Percentiles rank a stretch among this genome's conserved stretches.
Evolutionary conservation across 1,140 invertebrate genomes (phyloP).

Genomic region (Phymastichus coffea): DNA sequence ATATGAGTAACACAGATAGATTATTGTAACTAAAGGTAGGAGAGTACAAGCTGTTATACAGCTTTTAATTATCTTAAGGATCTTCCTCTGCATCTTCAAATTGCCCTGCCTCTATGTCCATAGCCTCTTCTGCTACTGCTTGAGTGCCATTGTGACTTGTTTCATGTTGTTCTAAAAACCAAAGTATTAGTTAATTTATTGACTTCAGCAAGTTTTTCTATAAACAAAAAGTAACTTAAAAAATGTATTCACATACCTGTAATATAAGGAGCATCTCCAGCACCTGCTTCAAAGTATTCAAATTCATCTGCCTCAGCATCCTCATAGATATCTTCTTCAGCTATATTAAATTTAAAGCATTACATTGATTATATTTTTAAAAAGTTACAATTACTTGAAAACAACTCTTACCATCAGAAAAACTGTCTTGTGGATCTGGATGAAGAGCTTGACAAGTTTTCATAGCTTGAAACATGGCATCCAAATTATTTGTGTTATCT

Average conservation of each 20-base stretch:
- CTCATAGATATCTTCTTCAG: constrained; percentile 56
- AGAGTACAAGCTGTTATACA: constrained; percentile 35
- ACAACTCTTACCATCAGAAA: constrained; percentile 52
- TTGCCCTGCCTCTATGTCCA: constrained; percentile 58
- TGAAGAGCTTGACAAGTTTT: constrained; percentile 68
- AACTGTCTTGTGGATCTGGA: constrained; percentile 63
- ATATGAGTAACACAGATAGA: constrained; percentile 26
- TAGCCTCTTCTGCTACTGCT: constrained; percentile 49
- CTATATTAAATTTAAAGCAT: constrained; percentile 30
- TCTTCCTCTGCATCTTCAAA: constrained; percentile 62
- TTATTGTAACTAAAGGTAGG: constrained; percentile 50
- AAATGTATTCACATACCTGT: constrained; percentile 38
- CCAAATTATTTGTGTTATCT: constrained; percentile 61
- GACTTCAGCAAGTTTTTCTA: too few species aligned
- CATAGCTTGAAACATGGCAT: constrained; percentile 70
- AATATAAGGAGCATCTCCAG: constrained; percentile 46
- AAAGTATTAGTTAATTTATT: background rate
- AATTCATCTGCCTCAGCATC: constrained; percentile 56
- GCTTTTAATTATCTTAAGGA: constrained; percentile 38
- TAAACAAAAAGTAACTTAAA: background rate
- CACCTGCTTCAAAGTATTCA: constrained; percentile 46
- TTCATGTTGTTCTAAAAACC: constrained; percentile 42
- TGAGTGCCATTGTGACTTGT: constrained; percentile 45
- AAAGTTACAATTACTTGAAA: too few species aligned
- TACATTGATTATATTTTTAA: too few species aligned